These are phyloP conservation scores for Atopsyche davidsoni DNA, from an alignment of 1,140 invertebrate genomes.

Conservation along the genomic window DNA sequence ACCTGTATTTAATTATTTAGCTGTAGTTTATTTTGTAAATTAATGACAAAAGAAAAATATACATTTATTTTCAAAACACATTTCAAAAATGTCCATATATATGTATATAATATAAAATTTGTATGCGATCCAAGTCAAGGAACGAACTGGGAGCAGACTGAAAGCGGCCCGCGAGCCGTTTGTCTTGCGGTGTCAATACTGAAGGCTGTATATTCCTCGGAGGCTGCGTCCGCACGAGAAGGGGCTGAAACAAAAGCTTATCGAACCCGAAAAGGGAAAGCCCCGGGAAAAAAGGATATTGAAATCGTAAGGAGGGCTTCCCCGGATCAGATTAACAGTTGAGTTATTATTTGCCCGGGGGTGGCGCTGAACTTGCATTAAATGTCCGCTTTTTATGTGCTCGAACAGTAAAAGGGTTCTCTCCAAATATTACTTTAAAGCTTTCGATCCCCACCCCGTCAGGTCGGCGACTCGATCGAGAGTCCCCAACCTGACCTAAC, in stretches of 20 bases:
- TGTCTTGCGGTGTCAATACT: constrained; percentile 20
- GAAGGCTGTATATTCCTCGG: constrained; percentile 5
- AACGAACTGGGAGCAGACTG: neutral
- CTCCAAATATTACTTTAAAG: neutral
- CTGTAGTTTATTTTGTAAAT: neutral
- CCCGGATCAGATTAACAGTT: constrained; percentile 20
- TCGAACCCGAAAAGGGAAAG: constrained; percentile 15
- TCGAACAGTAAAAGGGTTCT: neutral
- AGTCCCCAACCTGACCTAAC: neutral
- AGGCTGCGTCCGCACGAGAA: constrained; percentile 1
- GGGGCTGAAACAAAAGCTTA: constrained; percentile 22
- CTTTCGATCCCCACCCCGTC: too few relatives aligned
- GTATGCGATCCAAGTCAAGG: too few relatives aligned
- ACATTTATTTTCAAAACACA: neutral
- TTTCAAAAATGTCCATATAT: neutral
- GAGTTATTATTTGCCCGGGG: constrained; percentile 23
- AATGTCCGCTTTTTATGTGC: neutral
- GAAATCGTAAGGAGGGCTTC: constrained; percentile 20
- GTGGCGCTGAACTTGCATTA: neutral
- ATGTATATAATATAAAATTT: neutral
- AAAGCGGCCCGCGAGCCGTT: constrained; percentile 9
- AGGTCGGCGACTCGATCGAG: too few relatives aligned
- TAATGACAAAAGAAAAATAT: neutral
- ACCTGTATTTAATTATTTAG: neutral
- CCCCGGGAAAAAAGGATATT: constrained; percentile 20